phyloP scores from a whole-genome alignment of 1,140 invertebrate genomes.

The Aphelinus atriplicis region DNA sequence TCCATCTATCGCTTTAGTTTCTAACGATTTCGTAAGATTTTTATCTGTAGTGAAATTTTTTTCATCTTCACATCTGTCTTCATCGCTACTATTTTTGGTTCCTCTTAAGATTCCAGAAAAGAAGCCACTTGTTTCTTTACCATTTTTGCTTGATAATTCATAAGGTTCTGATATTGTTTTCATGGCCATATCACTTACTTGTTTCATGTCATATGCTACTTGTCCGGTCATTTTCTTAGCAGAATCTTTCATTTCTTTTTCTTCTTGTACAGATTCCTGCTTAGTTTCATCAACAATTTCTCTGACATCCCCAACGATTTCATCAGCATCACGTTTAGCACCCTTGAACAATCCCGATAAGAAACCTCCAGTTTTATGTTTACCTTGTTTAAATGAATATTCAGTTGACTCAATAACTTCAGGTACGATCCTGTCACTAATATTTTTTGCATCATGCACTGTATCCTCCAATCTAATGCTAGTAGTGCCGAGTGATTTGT shows the following conservation, averaged over 20 bases:
- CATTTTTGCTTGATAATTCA: slow-evolving; percentile 40
- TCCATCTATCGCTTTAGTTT: too few species aligned
- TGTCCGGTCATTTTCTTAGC: neutral
- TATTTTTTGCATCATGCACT: neutral
- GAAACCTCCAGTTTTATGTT: slow-evolving; percentile 45
- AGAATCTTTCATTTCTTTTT: slow-evolving; percentile 13
- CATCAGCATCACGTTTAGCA: slow-evolving; percentile 50
- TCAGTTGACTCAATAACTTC: neutral
- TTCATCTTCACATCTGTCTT: too few species aligned
- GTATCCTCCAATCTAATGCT: neutral
- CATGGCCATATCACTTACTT: neutral
- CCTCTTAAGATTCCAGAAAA: slow-evolving; percentile 40
- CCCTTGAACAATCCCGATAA: slow-evolving; percentile 46
- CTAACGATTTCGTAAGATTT: too few species aligned
- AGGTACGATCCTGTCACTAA: neutral
- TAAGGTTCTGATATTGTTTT: slow-evolving; percentile 30
- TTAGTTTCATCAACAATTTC: slow-evolving; percentile 49
- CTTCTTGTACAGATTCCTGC: slow-evolving; percentile 29
- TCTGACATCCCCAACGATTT: slow-evolving; percentile 51
- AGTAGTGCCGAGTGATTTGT: too few species aligned
- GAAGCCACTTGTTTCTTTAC: slow-evolving; percentile 49
- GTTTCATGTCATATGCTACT: slow-evolving; percentile 6
- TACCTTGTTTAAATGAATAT: slow-evolving; percentile 40
- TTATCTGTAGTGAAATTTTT: too few species aligned
- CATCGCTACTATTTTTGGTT: slow-evolving; percentile 46